Base-by-base conservation (phyloP, 37 sponge, comb jelly and placozoan species). In the Cliona cf. orientalis region DNA sequence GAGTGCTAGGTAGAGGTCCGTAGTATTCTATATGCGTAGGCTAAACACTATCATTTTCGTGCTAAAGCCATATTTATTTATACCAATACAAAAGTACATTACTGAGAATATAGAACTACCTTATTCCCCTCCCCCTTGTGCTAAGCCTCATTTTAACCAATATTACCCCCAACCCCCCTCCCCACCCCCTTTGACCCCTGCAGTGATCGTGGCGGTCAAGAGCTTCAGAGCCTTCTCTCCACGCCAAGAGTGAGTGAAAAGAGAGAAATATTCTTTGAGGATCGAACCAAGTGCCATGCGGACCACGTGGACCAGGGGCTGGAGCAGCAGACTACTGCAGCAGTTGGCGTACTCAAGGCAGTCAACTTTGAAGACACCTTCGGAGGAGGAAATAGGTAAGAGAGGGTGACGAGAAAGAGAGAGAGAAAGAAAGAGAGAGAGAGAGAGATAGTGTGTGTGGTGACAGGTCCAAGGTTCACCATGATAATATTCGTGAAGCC, bases 281-380 rank as follows among this genome's bases (percentile, higher is more conserved):
- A 98, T 68, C 83, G 99, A 23, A 98, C 99, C 34, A 72, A 70
- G n/a, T 93, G 96, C 62, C 99, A 98, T 80, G 96, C 94, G 19
- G 99, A 98, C 76, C 93, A 95, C 49, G 80, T 88, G 11, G 88
- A 84, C 35, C 75, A 91, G 63, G 95, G 93, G 21, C 58, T 71
- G 69, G 39, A 37, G 25, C 90, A 78, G 38, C 66, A 79, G 32
- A 95, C 99, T 28, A 98, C 99, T 9, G 96, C 96, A 29, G 98
- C 98, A 57, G 99, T 93, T 19, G 99, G 91, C 3, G 74, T 93
- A 40, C 73, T 98, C 34, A 95, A 98, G 69, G 85, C 96, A 35
- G 96, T 98, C 28, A 43, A 81, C 22, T 78, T 87, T 41, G 71
- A 57, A 35, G 90, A n/a, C n/a, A n/a, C n/a, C n/a, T n/a, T 71